These are phyloP conservation scores for Lithophane semibrunnea DNA, from an alignment of 2,888 invertebrate species.

Conservation along the genomic window DNA sequence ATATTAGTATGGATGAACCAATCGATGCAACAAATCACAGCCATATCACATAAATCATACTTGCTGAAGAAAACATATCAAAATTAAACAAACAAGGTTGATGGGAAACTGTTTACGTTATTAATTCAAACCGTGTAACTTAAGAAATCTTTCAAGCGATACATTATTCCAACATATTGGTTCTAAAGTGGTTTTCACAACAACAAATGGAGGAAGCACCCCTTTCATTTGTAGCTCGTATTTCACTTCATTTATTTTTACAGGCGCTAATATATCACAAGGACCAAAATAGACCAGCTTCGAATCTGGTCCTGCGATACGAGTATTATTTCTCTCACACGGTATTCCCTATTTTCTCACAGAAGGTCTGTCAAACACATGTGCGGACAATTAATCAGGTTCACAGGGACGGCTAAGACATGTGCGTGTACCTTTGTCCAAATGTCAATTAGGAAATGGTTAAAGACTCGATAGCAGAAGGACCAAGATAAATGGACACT, in stretches of 20 bases:
- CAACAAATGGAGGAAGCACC: slow-evolving; percentile 58
- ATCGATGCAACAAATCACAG: slow-evolving; percentile 7
- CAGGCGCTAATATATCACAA: slow-evolving; percentile 60
- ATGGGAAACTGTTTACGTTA: slow-evolving; percentile 43
- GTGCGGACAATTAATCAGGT: slow-evolving; percentile 83
- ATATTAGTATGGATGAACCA: background rate
- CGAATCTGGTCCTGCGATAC: slow-evolving; percentile 68
- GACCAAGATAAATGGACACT: slow-evolving; percentile 49
- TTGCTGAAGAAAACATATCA: slow-evolving; percentile 15
- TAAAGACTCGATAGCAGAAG: slow-evolving; percentile 38
- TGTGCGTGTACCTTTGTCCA: slow-evolving; percentile 68
- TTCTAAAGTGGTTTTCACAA: slow-evolving; percentile 62
- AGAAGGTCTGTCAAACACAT: slow-evolving; percentile 76
- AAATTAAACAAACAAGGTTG: slow-evolving; percentile 43
- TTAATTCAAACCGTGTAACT: slow-evolving; percentile 51
- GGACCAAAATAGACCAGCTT: slow-evolving; percentile 65
- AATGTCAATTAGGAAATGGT: slow-evolving; percentile 70
- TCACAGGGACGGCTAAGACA: slow-evolving; percentile 63
- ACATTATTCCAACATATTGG: slow-evolving; percentile 56
- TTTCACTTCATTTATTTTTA: slow-evolving; percentile 67
- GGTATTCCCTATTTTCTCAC: slow-evolving; percentile 83
- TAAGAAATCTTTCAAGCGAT: slow-evolving; percentile 52
- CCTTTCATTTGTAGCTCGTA: slow-evolving; percentile 62
- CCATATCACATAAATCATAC: slow-evolving; percentile 5
- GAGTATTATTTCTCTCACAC: slow-evolving; percentile 71